Base-by-base conservation (phyloP, 2,113 vertebrate species). In the human (Homo sapiens) region DNA sequence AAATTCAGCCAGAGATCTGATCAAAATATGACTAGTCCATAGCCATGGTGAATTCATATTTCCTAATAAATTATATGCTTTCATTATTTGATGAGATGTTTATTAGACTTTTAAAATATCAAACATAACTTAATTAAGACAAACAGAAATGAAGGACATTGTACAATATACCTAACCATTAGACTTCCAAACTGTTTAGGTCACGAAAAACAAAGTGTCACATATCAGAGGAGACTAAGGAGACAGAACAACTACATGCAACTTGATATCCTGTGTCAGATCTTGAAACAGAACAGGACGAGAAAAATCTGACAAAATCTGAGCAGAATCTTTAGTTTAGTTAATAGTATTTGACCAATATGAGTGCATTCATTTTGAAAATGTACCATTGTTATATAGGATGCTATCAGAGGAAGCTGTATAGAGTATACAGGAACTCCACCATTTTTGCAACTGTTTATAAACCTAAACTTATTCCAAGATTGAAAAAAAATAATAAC, bases 331-430 rank as follows among this genome's bases (percentile, higher is more conserved):
- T 57, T 25, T 50, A 0, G 1, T 57, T 25, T 50, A 0, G 1
- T 64, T 76, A 38, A 23, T 14, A 13, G 17, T 18, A 55, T 59
- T 68, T 93, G 81, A 55, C n/a, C 10, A 48, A 5, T 50, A 13
- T 61, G 82, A 85, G n/a, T 83, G 40, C 38, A 57, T 57, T 55
- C n/a, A 40, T 38, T 96, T 79, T 90, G n/a, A 80, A 88, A 90
- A 30, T 40, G 3, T n/a, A 16, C 25, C 38, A 32, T n/a, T 8
- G 27, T 38, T 85, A 40, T 55, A 30, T 35, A 83, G 3, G 43
- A 27, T 92, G 59, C 61, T 86, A 76, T 72, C 50, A 40, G 20
- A 48, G 13, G 20, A 83, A 87, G 5, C 16, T 79, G 3, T 43
- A 2, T 68, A 38, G 72, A 93, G 52, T 57, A 27, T 55, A 27